Base-by-base conservation (phyloP, 1,140 invertebrate genomes). In the Ditylenchus dipsaci region DNA sequence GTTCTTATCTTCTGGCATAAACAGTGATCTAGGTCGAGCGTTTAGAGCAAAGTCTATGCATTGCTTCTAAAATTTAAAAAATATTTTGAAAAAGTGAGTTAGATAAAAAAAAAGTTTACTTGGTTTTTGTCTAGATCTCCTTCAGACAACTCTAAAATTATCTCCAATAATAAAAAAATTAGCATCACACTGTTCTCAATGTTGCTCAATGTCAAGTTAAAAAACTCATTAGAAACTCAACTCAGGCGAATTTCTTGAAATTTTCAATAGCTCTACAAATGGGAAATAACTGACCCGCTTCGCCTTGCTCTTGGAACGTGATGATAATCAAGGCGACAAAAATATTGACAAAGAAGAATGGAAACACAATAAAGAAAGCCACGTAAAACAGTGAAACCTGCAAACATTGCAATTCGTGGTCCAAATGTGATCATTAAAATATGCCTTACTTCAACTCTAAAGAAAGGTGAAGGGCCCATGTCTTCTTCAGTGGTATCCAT, bases 241-340 rank as follows among this genome's bases (percentile, higher is more conserved):
- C n/a, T n/a, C n/a, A n/a, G n/a, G n/a, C n/a, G n/a, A n/a, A n/a
- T n/a, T n/a, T n/a, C n/a, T n/a, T n/a, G n/a, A n/a, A n/a, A n/a
- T n/a, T n/a, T n/a, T n/a, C n/a, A n/a, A n/a, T n/a, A n/a, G n/a
- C n/a, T n/a, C n/a, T n/a, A n/a, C n/a, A n/a, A n/a, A n/a, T n/a
- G n/a, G n/a, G n/a, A n/a, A 3, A 17, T 26, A 21, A 53, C n/a
- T 19, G 8, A 53, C 49, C 49, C 19, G 68, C 68, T 30, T 70
- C 68, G 19, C 68, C 68, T 59, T 72, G 68, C 86, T 97, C 95
- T 90, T 99, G 96, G 88, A 99, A 99, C 73, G 96, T 99, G 85
- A 99, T 99, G 87, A 99, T 99, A 86, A 99, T 99, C 88, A 99
- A 91, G 87, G 96, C 96, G 85, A 99, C 96, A 89, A 99, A 99